Evolutionary conservation across 2,888 invertebrate species (phyloP).

Genomic region (Drosophila nr. perissopoda): DNA sequence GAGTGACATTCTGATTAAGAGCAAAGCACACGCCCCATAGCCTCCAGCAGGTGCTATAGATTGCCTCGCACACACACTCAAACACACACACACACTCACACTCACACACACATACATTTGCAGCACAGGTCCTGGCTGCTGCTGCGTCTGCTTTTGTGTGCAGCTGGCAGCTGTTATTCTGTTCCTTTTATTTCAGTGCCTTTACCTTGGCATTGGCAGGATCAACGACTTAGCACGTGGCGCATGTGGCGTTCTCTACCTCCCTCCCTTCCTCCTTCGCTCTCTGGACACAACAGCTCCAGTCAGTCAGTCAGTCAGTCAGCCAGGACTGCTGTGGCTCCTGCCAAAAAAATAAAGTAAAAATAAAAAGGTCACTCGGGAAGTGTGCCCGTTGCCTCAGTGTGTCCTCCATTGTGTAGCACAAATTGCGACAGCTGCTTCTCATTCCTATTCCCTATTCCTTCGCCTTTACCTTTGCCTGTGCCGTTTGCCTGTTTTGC

Average conservation of each 20-base stretch:
- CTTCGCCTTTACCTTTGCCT: constrained; percentile 20
- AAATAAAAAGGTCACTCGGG: constrained; percentile 75
- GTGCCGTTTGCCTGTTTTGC: constrained; percentile 22
- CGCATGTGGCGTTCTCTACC: constrained; percentile 68
- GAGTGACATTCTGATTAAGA: constrained; percentile 75
- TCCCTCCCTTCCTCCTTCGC: neutral
- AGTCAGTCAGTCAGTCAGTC: constrained; percentile 4
- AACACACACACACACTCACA: neutral
- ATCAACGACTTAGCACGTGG: constrained; percentile 80
- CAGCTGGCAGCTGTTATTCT: constrained; percentile 57
- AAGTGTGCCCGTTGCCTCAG: constrained; percentile 63
- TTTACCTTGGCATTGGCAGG: constrained; percentile 60
- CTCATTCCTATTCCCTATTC: constrained; percentile 15
- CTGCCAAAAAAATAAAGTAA: constrained; percentile 57
- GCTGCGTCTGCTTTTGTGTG: constrained; percentile 20
- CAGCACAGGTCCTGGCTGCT: constrained; percentile 41
- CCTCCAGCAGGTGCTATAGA: constrained; percentile 55
- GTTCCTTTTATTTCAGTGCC: constrained; percentile 19
- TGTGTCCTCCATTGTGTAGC: constrained; percentile 47
- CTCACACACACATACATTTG: neutral
- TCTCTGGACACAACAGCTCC: constrained; percentile 28
- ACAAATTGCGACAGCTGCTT: constrained; percentile 62
- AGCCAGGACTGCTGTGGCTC: constrained; percentile 53
- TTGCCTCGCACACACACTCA: neutral
- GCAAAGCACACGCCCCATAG: constrained; percentile 47